These are phyloP conservation scores for Spilosoma lubricipeda DNA, from an alignment of 2,888 invertebrate genomes.

Conservation along the genomic window DNA sequence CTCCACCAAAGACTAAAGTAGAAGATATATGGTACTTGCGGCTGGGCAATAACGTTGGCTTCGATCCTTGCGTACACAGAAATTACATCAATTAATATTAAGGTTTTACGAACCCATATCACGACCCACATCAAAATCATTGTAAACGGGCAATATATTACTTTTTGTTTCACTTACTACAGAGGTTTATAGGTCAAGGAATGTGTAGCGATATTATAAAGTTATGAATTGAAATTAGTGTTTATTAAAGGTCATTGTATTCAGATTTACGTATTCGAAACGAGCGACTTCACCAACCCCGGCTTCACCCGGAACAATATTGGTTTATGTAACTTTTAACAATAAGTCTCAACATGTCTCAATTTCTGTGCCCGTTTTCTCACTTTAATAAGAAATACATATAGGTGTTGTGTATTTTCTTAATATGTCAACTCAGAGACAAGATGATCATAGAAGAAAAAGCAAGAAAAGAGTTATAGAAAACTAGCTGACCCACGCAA, in stretches of 20 bases:
- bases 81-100: constrained; percentile 62
- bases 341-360: no score
- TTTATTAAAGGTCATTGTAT: neutral
- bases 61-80: constrained; percentile 43
- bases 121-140: constrained; percentile 59
- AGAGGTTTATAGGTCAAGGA: constrained; percentile 35
- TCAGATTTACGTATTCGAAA: neutral
- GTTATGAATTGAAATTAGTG: constrained; percentile 2
- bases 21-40: constrained; percentile 26
- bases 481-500: no score
- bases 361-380: no score
- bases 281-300: no score
- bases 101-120: constrained; percentile 52
- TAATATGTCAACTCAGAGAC: no score
- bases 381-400: no score
- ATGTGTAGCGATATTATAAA: constrained; percentile 15
- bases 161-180: constrained; percentile 54
- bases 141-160: constrained; percentile 53
- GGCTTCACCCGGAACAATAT: no score
- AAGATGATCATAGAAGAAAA: no score
- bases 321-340: no score
- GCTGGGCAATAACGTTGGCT: constrained; percentile 30
- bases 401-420: no score
- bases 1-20: neutral
- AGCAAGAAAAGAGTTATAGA: no score